Base-by-base conservation (phyloP, 2,113 vertebrate genomes). In the Anguilla japonica region DNA sequence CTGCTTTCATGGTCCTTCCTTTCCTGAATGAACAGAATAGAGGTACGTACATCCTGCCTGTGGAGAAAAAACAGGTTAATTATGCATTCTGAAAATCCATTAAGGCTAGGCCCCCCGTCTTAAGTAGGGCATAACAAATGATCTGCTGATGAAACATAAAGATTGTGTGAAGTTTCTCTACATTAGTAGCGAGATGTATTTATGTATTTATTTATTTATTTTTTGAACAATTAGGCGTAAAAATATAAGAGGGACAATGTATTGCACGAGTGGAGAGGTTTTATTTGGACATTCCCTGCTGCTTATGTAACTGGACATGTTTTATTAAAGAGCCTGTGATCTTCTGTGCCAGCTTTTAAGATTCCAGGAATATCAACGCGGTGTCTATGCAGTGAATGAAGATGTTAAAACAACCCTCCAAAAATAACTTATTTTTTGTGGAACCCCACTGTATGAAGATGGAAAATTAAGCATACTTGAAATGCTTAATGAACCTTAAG, bases 11-110 rank as follows among this genome's bases (percentile, higher is more conserved):
- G 39, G 83, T 79, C 83, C 82, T 3, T 7, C 86, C 91, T 11
- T 84, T 87, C 8, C 26, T 87, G 60, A 89, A 91, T 75, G 91
- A 90, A 40, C 86, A 87, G 71, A 89, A 41, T n/a, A 81, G 88
- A 86, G 85, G 94, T 94, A 90, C 91, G 92, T 92, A 85, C 22
- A 18, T 29, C 71, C n/a, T 75, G 71, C 34, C 34, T 53, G 50
- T 6, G 13, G 50, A 53, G 50, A 53, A 13, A 14, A 34, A 34
- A 75, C 34, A 34, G 71, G n/a, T 75, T 34, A 75, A 75, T 75
- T 75, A 75, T 75, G 11, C n/a, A 75, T 13, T n/a, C 71, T n/a
- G 26, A 34, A 34, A 75, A 75, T 75, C 26, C 26, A 75, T 75
- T 75, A 43, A 26, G 57, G 39, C 41, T 26, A 41, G 75, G 39